These are phyloP conservation scores for Xiphophorus birchmanni DNA, from an alignment of 2,797 vertebrate genomes.

Conservation along the genomic window DNA sequence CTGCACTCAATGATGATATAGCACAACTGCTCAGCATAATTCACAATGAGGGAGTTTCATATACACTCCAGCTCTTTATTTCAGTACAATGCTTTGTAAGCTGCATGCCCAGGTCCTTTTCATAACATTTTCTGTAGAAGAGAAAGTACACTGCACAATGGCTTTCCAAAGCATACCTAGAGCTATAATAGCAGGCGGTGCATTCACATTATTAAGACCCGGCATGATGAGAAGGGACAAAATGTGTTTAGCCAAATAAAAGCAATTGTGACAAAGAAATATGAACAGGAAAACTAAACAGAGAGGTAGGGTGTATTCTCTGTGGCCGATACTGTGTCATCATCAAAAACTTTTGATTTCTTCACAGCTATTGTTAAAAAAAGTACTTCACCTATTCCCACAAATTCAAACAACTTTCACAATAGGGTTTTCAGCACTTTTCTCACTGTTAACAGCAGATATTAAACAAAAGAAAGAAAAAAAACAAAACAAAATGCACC, in stretches of 20 bases:
- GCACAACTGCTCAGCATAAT: conserved; percentile 35
- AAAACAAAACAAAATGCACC: conserved; percentile 51
- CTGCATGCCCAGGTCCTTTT: conserved; percentile 24
- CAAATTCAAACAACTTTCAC: background rate
- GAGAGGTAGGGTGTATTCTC: conserved; percentile 11
- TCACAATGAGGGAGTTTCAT: conserved; percentile 26
- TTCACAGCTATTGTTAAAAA: conserved; percentile 2
- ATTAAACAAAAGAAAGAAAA: conserved; percentile 32
- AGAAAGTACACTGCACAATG: conserved; percentile 26
- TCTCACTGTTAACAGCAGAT: conserved; percentile 22
- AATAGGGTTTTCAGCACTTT: conserved; percentile 12
- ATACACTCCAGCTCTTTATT: conserved; percentile 27
- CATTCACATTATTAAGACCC: conserved; percentile 44
- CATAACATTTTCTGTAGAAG: conserved; percentile 20
- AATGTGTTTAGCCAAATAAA: conserved; percentile 32
- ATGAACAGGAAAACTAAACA: conserved; percentile 29
- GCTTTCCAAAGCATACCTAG: conserved; percentile 36
- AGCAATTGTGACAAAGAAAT: conserved; percentile 17
- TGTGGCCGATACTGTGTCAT: conserved; percentile 5
- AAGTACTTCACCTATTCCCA: background rate
- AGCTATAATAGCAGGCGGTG: conserved; percentile 32
- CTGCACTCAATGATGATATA: conserved; percentile 33
- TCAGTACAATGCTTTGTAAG: conserved; percentile 50
- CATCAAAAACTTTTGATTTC: conserved; percentile 3
- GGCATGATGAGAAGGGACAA: conserved; percentile 19